Evolutionary conservation across 2,113 vertebrate genomes (phyloP), one percentile per base, ranked within the genome.

Genomic region (Rhinoderma darwinii): DNA sequence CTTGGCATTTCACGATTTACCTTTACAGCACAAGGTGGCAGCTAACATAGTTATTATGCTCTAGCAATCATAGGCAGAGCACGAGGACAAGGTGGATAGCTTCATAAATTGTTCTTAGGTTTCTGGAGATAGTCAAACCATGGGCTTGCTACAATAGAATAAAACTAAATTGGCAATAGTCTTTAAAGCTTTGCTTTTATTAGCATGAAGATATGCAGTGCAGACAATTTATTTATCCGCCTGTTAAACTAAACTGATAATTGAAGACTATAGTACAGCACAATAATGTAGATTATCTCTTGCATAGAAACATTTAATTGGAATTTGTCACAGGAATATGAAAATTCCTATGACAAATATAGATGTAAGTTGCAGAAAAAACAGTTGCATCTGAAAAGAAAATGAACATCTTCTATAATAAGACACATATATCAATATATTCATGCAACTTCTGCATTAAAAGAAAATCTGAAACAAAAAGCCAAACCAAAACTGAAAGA

Each of bases 1-100:
- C 8, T 68, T 86, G 74, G 74, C 75, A 79, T 79, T 63, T 47
- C 74, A 86, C 68, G 84, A 86, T 86, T 79, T 86, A 86, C 41
- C 44, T 68, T 78, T 86, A 50, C 41, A 61, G 59, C 74, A 61
- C 18, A 43, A 61, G 54, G 70, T 63, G 66, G 50, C 47, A 82
- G 35, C 56, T 44, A 74, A 63, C 35, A 56, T 73, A 82, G 56
- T 74, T 70, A 87, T 87, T 87, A 82, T 59, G 66, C 25, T 59
- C 41, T 50, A 41, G 77, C 76, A 81, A 39, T 86, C 75, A 68
- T 47, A 78, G 18, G 66, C 75, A 73, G 63, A 47, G 27, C 37
- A 82, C 47, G n/a, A 39, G 74, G 86, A 82, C 63, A 81, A 61
- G 50, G 51, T 74, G 37, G 37, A 82, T 74, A 27, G 75, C 32